phyloP scores from a whole-genome alignment of 2,113 vertebrate species.

The Nerophis lumbriciformis region DNA sequence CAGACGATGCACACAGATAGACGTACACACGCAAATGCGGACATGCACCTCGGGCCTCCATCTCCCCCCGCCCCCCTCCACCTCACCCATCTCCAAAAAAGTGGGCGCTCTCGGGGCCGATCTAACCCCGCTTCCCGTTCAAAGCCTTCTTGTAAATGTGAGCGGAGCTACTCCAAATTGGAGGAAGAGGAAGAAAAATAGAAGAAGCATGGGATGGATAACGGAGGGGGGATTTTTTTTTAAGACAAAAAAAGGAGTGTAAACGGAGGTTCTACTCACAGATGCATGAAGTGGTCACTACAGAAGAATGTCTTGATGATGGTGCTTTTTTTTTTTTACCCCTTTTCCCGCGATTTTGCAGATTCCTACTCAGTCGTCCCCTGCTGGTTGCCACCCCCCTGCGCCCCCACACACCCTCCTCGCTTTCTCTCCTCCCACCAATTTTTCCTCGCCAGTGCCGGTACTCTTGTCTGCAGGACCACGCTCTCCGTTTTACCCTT shows the following conservation, averaged over 20 bases:
- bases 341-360: constrained; percentile 56
- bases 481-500: constrained; percentile 59
- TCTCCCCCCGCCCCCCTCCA: constrained; percentile 32
- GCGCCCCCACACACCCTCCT: constrained; percentile 36
- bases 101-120: constrained; percentile 41
- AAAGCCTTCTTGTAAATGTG: constrained; percentile 51
- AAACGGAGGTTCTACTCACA: constrained; percentile 46
- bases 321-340: constrained; percentile 36
- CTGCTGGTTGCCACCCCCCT: constrained; percentile 58
- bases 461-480: constrained; percentile 55
- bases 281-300: constrained; percentile 6
- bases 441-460: constrained; percentile 56
- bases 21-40: constrained; percentile 16
- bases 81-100: constrained; percentile 51
- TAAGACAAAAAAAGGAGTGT: constrained; percentile 28
- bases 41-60: constrained; percentile 14
- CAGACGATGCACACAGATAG: constrained; percentile 34
- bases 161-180: constrained; percentile 55
- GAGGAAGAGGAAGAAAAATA: constrained; percentile 40
- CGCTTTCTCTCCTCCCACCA: constrained; percentile 36
- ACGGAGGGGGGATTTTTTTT: constrained; percentile 3
- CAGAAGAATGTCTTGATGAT: constrained; percentile 31
- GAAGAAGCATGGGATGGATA: constrained; percentile 10
- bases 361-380: constrained; percentile 57
- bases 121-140: constrained; percentile 17